Evolutionary conservation across 1,140 invertebrate species (phyloP).

Genomic region (Caenorhabditis brenneri): DNA sequence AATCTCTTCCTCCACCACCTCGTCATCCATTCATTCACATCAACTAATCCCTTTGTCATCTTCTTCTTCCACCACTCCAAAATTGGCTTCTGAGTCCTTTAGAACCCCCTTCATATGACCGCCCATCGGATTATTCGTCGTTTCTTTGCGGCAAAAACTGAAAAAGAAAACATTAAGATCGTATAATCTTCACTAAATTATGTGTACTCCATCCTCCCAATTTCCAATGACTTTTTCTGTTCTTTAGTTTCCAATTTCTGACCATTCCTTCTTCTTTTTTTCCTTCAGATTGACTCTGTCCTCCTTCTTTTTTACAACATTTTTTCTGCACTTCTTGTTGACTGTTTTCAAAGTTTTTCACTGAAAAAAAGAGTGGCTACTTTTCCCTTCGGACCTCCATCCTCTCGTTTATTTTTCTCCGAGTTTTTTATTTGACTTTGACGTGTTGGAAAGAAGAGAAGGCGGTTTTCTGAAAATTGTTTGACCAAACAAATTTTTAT

Average conservation of each 20-base stretch:
- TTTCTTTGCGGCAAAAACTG: neutral
- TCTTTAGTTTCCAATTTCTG: neutral
- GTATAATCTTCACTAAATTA: slow-evolving; percentile 5
- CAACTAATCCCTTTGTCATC: neutral
- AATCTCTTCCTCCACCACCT: neutral
- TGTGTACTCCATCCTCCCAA: neutral
- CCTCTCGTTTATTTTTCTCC: too few relatives aligned
- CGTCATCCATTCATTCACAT: neutral
- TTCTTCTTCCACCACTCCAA: neutral
- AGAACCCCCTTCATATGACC: neutral
- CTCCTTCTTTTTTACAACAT: neutral
- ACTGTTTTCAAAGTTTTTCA: neutral
- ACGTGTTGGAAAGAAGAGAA: too few relatives aligned
- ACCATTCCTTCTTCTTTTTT: neutral
- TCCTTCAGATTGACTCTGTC: neutral
- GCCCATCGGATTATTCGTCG: slow-evolving; percentile 2
- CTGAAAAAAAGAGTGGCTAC: neutral
- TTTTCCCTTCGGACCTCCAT: neutral
- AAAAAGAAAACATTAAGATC: neutral
- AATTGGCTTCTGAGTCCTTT: slow-evolving; percentile 7
- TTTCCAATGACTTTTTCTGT: neutral
- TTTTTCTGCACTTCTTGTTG: neutral
- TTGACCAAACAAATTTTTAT: too few relatives aligned
- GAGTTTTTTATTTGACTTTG: too few relatives aligned
- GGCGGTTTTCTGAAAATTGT: too few relatives aligned